Evolutionary conservation across 2,888 invertebrate species (phyloP).

Genomic region (Hoplodrina ambigua): DNA sequence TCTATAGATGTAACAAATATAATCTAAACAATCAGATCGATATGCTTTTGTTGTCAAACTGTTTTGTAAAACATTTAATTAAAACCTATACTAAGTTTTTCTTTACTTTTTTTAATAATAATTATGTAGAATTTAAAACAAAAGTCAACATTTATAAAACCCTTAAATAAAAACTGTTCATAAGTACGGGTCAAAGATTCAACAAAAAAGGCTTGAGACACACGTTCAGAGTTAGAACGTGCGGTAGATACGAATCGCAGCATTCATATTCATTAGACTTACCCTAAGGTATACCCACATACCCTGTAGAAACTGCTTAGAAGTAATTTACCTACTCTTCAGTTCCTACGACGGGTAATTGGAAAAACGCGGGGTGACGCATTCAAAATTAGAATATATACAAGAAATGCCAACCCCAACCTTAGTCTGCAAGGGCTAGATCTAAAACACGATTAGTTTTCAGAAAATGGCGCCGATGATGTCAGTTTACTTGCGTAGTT

Average conservation of each 20-base stretch:
- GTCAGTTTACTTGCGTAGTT: slow-evolving; percentile 29
- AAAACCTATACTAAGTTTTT: not conserved
- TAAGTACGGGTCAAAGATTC: not conserved
- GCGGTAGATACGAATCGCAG: not conserved
- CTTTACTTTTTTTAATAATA: not conserved
- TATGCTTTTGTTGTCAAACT: not conserved
- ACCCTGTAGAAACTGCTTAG: not conserved
- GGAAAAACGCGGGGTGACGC: slow-evolving; percentile 35
- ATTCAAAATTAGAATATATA: slow-evolving; percentile 36
- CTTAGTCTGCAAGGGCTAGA: slow-evolving; percentile 6
- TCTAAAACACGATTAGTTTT: slow-evolving; percentile 9
- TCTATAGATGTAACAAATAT: too few relatives aligned
- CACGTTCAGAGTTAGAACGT: slow-evolving; percentile 6
- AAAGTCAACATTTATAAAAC: not conserved
- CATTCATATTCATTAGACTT: slow-evolving; percentile 29
- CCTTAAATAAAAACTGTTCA: not conserved
- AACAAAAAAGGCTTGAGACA: not conserved
- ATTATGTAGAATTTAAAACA: not conserved
- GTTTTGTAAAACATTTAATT: not conserved
- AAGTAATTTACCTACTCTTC: slow-evolving; percentile 15
- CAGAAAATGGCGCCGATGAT: slow-evolving; percentile 42
- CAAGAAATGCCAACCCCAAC: not conserved
- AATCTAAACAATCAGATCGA: not conserved
- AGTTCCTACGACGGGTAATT: slow-evolving; percentile 12
- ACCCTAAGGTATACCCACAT: slow-evolving; percentile 11